These are phyloP conservation scores for Monochamus alternatus DNA, from an alignment of 2,888 invertebrate genomes.

Conservation along the genomic window DNA sequence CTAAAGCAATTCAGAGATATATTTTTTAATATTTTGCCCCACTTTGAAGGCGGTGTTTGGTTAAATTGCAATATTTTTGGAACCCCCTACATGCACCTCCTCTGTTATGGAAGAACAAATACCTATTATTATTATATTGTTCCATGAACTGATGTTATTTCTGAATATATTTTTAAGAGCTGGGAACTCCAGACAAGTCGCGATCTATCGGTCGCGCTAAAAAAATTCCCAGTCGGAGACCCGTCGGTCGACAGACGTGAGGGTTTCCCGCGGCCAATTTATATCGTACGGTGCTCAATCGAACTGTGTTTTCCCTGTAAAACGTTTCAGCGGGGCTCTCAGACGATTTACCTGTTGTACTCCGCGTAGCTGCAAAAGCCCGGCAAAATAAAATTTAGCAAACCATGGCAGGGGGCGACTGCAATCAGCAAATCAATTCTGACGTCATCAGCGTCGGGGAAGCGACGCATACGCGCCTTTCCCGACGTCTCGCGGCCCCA, in stretches of 20 bases:
- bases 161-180: too few species aligned
- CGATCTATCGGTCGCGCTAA: not conserved
- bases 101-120: too few species aligned
- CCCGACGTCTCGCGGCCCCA: constrained; percentile 43
- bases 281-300: constrained; percentile 20
- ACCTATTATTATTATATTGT: too few species aligned
- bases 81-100: too few species aligned
- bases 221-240: too few species aligned
- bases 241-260: not conserved
- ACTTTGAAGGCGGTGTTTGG: too few species aligned
- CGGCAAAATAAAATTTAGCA: constrained; percentile 39
- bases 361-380: constrained; percentile 29
- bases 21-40: too few species aligned
- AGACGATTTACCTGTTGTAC: constrained; percentile 41
- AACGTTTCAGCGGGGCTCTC: constrained; percentile 25
- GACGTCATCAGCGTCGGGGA: constrained; percentile 68
- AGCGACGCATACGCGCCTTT: constrained; percentile 66
- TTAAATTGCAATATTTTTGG: too few species aligned
- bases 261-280: constrained; percentile 3
- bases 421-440: constrained; percentile 46
- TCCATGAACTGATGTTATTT: too few species aligned
- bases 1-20: too few species aligned
- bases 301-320: constrained; percentile 18
- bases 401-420: constrained; percentile 43
- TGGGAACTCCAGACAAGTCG: not conserved